Base-by-base conservation (phyloP, 2,113 vertebrate species). In the Oncorhynchus tshawytscha region DNA sequence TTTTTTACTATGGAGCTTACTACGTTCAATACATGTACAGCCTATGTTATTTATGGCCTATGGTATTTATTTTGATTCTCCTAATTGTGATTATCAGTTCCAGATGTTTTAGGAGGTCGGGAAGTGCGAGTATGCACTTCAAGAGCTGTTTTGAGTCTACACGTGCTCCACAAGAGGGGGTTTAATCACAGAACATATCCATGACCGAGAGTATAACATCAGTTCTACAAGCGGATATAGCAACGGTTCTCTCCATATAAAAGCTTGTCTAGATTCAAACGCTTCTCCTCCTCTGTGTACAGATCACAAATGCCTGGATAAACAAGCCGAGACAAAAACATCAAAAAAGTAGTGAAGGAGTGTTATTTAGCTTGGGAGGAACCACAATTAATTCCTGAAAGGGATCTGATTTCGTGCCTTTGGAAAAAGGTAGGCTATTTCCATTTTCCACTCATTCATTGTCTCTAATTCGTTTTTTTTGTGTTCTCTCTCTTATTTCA, bases 171-270 rank as follows among this genome's bases (percentile, higher is more conserved):
- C 39, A 81, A 70, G 39, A 45, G 79, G 67, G 60, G 70, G 64
- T 57, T 49, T 22, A 73, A 90, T 34, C 68, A 13, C 68, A 48
- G 39, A 5, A 22, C 20, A 12, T 74, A 78, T 15, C 2, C 74
- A 9, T 88, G 89, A 93, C 93, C 92, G 91, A 71, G 31, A 93
- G 88, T 94, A 45, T 39, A 95, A 95, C 94, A 93, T 75, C 83
- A 4, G 49, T 74, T 48, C 72, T 73, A n/a, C 78, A 31, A 2
- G 90, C 85, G 60, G 68, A 87, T 13, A 84, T 6, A 75, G 27
- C 18, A 2, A 67, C 59, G 3, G 22, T 83, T 72, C 80, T 82
- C 87, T 78, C 69, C 70, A 78, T 77, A 54, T 83, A 93, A 93
- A 92, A 92, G 88, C 91, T 85, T 75, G 82, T 88, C 83, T 65